These are phyloP conservation scores for Leucoraja erinaceus DNA, from an alignment of 2,113 vertebrate species.

Conservation along the genomic window DNA sequence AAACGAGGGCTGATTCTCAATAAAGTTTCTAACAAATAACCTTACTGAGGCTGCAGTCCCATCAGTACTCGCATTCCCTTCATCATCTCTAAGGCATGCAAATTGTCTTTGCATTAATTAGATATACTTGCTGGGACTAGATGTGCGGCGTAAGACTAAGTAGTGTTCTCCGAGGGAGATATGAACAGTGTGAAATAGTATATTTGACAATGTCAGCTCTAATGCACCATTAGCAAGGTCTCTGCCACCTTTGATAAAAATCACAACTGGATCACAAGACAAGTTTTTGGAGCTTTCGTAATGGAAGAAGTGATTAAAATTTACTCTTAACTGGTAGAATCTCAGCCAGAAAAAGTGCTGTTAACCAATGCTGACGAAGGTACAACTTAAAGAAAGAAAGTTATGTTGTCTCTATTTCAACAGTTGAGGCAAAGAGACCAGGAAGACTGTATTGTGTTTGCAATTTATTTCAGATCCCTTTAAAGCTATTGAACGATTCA, in stretches of 20 bases:
- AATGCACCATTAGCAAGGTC: slow-evolving; percentile 25
- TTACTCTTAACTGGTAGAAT: background rate
- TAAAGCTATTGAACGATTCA: background rate
- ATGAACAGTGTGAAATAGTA: background rate
- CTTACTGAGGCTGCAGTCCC: background rate
- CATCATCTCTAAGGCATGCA: background rate
- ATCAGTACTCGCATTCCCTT: background rate
- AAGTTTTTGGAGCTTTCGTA: background rate
- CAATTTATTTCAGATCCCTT: background rate
- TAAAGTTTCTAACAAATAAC: background rate
- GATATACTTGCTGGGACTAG: background rate
- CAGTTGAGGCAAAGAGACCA: background rate
- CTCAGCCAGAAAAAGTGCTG: background rate
- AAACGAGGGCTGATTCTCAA: slow-evolving; percentile 10
- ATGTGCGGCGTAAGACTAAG: background rate
- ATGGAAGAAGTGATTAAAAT: slow-evolving; percentile 20
- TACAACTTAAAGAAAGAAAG: background rate
- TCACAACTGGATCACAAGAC: background rate
- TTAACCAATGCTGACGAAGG: background rate
- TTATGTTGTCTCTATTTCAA: no score
- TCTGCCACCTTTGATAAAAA: slow-evolving; percentile 9
- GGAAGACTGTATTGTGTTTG: background rate
- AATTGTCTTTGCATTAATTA: background rate
- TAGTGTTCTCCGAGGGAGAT: background rate
- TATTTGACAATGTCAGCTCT: slow-evolving; percentile 21